These are phyloP conservation scores for Eremophila alpestris DNA, from an alignment of 2,797 vertebrate species.

Conservation along the genomic window DNA sequence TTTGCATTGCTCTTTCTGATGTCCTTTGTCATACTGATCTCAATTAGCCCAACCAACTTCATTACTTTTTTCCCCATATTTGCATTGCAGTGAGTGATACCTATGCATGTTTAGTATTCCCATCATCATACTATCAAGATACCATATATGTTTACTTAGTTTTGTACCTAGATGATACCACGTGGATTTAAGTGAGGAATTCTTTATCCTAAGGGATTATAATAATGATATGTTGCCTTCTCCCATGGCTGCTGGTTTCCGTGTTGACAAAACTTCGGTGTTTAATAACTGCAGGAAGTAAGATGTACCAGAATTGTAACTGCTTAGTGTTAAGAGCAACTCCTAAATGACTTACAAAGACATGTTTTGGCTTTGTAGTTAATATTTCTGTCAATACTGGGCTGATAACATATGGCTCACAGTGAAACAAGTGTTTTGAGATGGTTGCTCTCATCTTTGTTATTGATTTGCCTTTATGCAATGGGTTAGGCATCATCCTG, in stretches of 20 bases:
- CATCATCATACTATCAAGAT: neutral
- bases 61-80: neutral
- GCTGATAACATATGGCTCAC: neutral
- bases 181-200: neutral
- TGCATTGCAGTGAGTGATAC: neutral
- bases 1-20: neutral
- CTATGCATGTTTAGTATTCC: accelerated
- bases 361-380: neutral
- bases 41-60: neutral
- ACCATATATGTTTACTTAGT: neutral
- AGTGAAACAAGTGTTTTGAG: neutral
- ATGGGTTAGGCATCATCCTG: neutral
- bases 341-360: neutral
- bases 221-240: neutral
- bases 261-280: neutral
- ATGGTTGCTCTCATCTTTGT: neutral
- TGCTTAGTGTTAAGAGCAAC: neutral
- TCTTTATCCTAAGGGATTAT: neutral
- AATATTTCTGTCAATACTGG: neutral
- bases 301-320: neutral
- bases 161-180: neutral
- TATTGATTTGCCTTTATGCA: neutral
- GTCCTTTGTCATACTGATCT: neutral
- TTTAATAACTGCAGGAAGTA: neutral
- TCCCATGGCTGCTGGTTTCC: neutral